These are phyloP conservation scores for Lithobates sylvaticus DNA, from an alignment of 2,797 vertebrate genomes.

Conservation along the genomic window DNA sequence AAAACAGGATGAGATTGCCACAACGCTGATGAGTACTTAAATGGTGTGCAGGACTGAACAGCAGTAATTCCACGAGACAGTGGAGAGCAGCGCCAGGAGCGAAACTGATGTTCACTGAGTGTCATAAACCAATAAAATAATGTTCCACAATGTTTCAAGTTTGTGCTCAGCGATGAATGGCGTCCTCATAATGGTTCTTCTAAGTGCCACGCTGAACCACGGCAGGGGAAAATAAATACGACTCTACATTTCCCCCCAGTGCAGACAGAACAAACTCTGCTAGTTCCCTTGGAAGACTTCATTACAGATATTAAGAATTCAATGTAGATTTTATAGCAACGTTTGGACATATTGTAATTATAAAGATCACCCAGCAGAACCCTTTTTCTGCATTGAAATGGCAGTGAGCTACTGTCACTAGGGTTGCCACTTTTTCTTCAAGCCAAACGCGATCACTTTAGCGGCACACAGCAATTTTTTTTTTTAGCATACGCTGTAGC, in stretches of 20 bases:
- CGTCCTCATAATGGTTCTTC: constrained; percentile 35
- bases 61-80: constrained; percentile 50
- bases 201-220: constrained; percentile 44
- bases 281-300: constrained; percentile 32
- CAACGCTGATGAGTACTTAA: constrained; percentile 28
- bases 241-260: constrained; percentile 14
- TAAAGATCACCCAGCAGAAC: constrained; percentile 6
- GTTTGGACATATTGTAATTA: constrained; percentile 19
- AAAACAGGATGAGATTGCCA: constrained; percentile 32
- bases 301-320: constrained; percentile 48
- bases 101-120: constrained; percentile 52
- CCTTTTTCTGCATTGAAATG: constrained; percentile 36
- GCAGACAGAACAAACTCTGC: constrained; percentile 16
- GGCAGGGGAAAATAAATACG: constrained; percentile 41
- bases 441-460: too few relatives aligned
- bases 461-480: too few relatives aligned
- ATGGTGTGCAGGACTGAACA: constrained; percentile 36
- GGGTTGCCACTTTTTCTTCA: too few relatives aligned
- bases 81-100: constrained; percentile 39
- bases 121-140: constrained; percentile 62
- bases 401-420: too few relatives aligned
- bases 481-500: too few relatives aligned
- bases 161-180: constrained; percentile 57
- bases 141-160: constrained; percentile 56
- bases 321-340: constrained; percentile 37